phyloP scores from a whole-genome alignment of 2,113 vertebrate genomes.

The Apteryx mantelli region DNA sequence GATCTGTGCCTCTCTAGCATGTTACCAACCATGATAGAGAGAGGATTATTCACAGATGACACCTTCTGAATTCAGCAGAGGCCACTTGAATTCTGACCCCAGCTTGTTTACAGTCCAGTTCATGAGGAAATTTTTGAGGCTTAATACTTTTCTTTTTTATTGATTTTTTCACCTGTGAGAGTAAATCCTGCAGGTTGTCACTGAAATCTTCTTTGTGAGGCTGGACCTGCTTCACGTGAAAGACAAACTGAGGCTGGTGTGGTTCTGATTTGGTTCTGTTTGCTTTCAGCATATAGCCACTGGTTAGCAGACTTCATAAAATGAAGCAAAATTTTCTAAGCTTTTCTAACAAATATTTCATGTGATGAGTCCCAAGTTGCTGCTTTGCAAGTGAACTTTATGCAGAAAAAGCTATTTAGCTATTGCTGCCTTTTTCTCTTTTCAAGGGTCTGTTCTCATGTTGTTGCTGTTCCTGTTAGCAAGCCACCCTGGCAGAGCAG shows the following conservation, averaged over 20 bases:
- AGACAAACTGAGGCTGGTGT: fast-evolving
- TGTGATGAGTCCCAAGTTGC: neutral
- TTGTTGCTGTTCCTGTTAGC: neutral
- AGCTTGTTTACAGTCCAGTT: neutral
- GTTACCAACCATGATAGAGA: neutral
- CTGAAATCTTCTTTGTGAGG: neutral
- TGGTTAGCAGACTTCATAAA: neutral
- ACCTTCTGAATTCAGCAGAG: neutral
- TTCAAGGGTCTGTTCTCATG: neutral
- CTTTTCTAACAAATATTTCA: neutral
- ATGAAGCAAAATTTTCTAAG: neutral
- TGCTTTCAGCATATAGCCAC: neutral
- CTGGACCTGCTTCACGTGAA: neutral
- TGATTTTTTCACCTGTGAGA: neutral
- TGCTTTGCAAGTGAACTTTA: neutral
- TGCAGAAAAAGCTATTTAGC: neutral
- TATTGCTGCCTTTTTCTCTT: neutral
- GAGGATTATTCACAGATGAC: neutral
- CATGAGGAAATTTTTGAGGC: neutral
- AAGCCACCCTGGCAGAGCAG: neutral
- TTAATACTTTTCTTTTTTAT: neutral
- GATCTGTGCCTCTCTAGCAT: neutral
- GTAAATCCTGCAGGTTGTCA: neutral
- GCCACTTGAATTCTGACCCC: neutral
- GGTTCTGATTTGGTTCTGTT: neutral